These are phyloP conservation scores for Pseudococcus viburni DNA, from an alignment of 2,888 invertebrate species.

Conservation along the genomic window DNA sequence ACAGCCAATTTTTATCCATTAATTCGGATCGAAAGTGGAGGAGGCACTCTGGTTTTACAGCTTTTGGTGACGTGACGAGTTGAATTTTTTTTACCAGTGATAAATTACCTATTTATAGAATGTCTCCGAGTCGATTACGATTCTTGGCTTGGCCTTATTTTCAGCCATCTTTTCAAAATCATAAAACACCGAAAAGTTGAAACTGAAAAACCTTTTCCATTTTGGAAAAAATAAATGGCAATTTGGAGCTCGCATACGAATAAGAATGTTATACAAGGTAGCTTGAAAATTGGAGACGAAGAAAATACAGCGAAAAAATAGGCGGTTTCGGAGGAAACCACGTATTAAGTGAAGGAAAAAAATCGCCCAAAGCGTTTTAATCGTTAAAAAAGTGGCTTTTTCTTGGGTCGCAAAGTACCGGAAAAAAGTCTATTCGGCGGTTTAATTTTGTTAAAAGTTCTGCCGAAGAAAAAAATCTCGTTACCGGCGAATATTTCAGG, in stretches of 20 bases:
- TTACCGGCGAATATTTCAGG: slow-evolving; percentile 16
- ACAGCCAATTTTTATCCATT: slow-evolving; percentile 3
- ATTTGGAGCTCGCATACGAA: neutral
- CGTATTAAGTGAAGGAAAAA: neutral
- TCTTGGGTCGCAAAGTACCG: slow-evolving; percentile 14
- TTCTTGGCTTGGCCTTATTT: no score
- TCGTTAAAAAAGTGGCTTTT: slow-evolving; percentile 2
- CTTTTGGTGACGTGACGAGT: neutral
- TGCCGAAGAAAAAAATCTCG: slow-evolving; percentile 6
- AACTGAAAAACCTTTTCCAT: neutral
- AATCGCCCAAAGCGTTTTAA: neutral
- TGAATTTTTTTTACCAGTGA: no score
- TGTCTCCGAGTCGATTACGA: no score
- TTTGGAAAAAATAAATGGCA: neutral
- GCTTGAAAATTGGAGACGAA: neutral
- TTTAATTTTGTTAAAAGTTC: slow-evolving; percentile 32
- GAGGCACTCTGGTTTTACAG: neutral
- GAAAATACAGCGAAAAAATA: no score
- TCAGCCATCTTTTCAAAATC: neutral
- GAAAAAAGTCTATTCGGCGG: neutral
- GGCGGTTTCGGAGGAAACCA: neutral
- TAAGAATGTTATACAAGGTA: neutral
- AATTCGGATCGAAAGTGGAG: neutral
- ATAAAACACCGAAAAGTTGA: neutral
- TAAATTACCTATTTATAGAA: no score